phyloP scores from a whole-genome alignment of 2,797 vertebrate genomes.

The Molossus molossus region DNA sequence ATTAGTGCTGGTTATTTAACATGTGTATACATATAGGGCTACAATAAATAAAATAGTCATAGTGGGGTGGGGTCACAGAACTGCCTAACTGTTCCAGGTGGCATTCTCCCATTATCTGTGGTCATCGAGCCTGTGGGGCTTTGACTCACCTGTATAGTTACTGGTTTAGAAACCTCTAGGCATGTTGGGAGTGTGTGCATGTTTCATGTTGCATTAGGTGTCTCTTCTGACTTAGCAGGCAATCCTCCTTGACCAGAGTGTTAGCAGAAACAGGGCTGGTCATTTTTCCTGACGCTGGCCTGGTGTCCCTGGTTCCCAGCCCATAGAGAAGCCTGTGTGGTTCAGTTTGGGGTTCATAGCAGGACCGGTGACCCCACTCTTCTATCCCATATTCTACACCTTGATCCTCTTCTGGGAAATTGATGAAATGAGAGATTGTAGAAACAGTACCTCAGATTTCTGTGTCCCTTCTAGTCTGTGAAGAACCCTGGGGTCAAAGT shows the following conservation, averaged over 20 bases:
- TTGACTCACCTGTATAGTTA: not conserved
- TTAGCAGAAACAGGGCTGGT: not conserved
- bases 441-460: conserved; percentile 34
- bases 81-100: not conserved
- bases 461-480: not conserved
- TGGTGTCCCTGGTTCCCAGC: not conserved
- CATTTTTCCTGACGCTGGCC: not conserved
- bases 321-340: not conserved
- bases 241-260: not conserved
- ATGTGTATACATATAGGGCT: not conserved
- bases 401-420: conserved; percentile 7
- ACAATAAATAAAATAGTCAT: not conserved
- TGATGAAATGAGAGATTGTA: not conserved
- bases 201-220: conserved; percentile 41
- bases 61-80: no score
- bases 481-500: conserved; percentile 46
- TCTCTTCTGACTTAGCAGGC: conserved; percentile 28
- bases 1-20: conserved; percentile 29
- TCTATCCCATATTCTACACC: not conserved
- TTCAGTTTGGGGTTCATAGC: not conserved
- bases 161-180: conserved; percentile 65
- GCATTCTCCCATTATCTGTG: not conserved
- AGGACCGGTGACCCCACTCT: not conserved
- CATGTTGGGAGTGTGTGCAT: not conserved
- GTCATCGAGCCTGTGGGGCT: not conserved